Percentiles rank a stretch among this genome's conserved stretches.
Evolutionary conservation across 2,113 vertebrate genomes (phyloP).

Genomic region (Lophotis ruficrista): DNA sequence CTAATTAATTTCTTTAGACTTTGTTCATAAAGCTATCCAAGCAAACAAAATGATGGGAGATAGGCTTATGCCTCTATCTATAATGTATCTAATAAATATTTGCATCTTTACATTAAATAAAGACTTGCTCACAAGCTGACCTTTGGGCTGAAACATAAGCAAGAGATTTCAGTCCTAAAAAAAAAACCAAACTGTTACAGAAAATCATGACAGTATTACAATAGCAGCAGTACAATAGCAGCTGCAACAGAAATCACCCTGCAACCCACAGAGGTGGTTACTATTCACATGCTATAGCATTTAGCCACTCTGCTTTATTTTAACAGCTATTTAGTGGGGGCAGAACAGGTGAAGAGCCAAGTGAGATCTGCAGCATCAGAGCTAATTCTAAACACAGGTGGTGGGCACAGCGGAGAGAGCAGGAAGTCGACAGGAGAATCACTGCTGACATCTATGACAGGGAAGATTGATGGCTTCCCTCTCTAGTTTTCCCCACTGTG

Average conservation of each 20-base stretch:
- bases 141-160: not conserved
- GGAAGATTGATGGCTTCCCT: conserved; percentile 99
- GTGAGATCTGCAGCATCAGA: conserved; percentile 59
- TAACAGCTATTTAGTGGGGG: not conserved
- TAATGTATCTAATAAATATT: not conserved
- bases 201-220: not conserved
- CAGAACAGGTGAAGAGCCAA: conserved; percentile 74
- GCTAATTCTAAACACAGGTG: conserved; percentile 82
- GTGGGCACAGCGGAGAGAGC: conserved; percentile 61
- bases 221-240: not conserved
- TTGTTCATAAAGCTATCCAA: not conserved
- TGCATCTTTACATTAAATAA: not conserved
- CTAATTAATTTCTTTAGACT: not conserved
- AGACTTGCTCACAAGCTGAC: not conserved
- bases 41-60: not conserved
- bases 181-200: not conserved
- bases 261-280: not conserved
- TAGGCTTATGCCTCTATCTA: not conserved
- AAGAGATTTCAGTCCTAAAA: not conserved
- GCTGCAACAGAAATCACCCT: not conserved
- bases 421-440: conserved; percentile 75
- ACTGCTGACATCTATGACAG: conserved; percentile 87
- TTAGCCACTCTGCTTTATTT: not conserved
- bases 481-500: conserved; percentile 88
- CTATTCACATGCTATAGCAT: not conserved